Evolutionary conservation across 2,113 vertebrate genomes (phyloP), one percentile per base, ranked within the genome.

Genomic region (Dicerorhinus sumatrensis): DNA sequence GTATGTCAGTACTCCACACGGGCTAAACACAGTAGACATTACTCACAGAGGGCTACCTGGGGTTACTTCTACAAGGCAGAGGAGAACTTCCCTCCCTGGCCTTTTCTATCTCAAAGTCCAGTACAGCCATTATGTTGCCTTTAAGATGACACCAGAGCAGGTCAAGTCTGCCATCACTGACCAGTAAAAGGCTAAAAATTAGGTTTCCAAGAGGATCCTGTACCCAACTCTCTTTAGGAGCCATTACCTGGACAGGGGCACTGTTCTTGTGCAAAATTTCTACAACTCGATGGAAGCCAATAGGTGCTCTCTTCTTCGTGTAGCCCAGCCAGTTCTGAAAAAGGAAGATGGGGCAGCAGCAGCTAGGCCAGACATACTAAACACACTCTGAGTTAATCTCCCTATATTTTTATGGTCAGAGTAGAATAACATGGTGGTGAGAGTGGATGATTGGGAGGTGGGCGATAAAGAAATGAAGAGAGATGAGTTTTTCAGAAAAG

Each of bases 291-390:
- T 99, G 99, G 98, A 99, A 99, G 97, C 99, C 98, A 82, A 99
- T 99, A 9, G 99, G 99, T 1, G 99, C 99, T 91, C 98, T 99
- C 97, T 99, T 99, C 98, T 99, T 99, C 92, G 99, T 99, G 96
- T 99, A 99, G 83, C 99, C 99, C n/a, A 99, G 98, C 99, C 99
- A 99, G 97, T 99, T 99, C 99, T 99, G 97, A 97, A 98, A 98
- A 17, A 94, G 25, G 31, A 95, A 97, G 46, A 80, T 0, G 5
- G n/a, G 42, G 18, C 12, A 72, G 84, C 6, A 29, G 25, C 8
- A 48, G 65, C 29, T 51, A 46, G 36, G 67, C 20, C 23, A 79
- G 63, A 73, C 27, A 73, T 0, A 73, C 13, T n/a, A 39, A 70
- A 62, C 11, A 67, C 25, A 86, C 80, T 39, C 73, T 56, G 81